Evolutionary conservation across 2,888 invertebrate genomes (phyloP).

Genomic region (Scrobipalpa atriplicella): DNA sequence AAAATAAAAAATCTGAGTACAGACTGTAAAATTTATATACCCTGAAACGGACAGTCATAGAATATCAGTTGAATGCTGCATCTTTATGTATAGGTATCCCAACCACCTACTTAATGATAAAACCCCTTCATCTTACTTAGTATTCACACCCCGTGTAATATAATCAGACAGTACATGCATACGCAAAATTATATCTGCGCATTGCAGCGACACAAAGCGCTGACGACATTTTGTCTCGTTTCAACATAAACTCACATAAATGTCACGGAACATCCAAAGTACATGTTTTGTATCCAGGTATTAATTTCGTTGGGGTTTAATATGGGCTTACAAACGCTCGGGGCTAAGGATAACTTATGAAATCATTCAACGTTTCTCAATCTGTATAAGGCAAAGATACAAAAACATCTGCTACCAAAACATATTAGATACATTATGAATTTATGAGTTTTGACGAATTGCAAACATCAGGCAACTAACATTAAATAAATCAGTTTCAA

Average conservation of each 20-base stretch:
- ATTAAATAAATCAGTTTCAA: background rate
- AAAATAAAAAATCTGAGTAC: no score
- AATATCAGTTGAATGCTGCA: background rate
- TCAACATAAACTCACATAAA: slow-evolving; percentile 15
- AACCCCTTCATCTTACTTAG: background rate
- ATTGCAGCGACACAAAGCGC: slow-evolving; percentile 6
- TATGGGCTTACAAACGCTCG: slow-evolving; percentile 11
- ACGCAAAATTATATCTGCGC: background rate
- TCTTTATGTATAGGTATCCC: no score
- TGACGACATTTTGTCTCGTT: slow-evolving; percentile 10
- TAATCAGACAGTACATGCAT: slow-evolving; percentile 12
- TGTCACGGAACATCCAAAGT: slow-evolving; percentile 12
- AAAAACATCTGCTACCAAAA: background rate
- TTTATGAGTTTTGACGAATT: background rate
- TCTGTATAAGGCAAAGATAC: background rate
- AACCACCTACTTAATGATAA: background rate
- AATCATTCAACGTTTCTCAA: background rate
- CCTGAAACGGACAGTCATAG: background rate
- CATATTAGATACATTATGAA: no score
- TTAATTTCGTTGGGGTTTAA: slow-evolving; percentile 20
- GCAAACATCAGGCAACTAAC: background rate
- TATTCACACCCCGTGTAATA: background rate
- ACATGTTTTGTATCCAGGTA: background rate
- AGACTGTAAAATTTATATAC: no score
- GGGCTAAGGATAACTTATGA: slow-evolving; percentile 4